A percentile compares a stretch with the other conserved stretches of the same genome.
Evolutionary conservation across 2,113 vertebrate species (phyloP).

Genomic region (Pseudonaja textilis): DNA sequence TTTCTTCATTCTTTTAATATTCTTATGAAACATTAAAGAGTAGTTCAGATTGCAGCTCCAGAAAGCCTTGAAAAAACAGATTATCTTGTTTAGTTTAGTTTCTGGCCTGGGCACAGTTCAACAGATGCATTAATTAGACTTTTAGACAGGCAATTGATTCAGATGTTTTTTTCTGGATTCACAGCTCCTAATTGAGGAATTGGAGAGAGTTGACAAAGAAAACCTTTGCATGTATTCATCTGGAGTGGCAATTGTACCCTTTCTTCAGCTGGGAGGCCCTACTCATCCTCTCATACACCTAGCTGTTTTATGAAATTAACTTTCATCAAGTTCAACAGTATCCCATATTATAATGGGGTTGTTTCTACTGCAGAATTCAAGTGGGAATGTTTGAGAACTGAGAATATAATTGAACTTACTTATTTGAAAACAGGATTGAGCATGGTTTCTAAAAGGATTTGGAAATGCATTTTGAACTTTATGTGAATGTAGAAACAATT

Average conservation of each 20-base stretch:
- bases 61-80: neutral
- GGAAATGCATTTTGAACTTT: neutral
- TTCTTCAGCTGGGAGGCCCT: neutral
- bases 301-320: neutral
- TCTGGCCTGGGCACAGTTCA: neutral
- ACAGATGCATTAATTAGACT: no score
- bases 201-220: neutral
- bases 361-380: neutral
- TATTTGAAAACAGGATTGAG: neutral
- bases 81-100: neutral
- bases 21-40: neutral
- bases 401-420: neutral
- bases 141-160: neutral
- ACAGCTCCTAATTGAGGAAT: neutral
- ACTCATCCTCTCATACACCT: neutral
- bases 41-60: neutral
- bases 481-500: neutral
- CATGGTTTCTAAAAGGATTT: neutral
- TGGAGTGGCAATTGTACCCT: neutral
- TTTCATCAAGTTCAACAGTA: neutral
- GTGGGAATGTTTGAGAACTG: neutral
- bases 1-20: neutral
- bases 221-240: neutral
- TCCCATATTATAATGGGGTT: neutral
- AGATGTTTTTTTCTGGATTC: neutral